Percentiles rank a stretch among this genome's conserved stretches.
Conservation (phyloP, 2,888 invertebrate genomes). For the Dynastes grantii region DNA sequence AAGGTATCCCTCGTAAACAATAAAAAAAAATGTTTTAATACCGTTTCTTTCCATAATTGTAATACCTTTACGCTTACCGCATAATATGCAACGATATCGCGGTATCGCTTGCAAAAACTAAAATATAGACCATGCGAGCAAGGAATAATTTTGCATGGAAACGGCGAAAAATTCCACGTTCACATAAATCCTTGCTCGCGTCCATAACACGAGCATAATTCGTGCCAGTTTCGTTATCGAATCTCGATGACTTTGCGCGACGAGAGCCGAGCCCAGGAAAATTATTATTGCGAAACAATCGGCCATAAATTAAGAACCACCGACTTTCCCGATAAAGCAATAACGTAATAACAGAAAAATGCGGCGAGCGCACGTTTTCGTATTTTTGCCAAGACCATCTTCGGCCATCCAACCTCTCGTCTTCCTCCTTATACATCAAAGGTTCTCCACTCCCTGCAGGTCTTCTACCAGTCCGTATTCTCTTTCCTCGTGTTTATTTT, state of each 20-base stretch:
- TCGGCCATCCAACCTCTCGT: constrained; percentile 36
- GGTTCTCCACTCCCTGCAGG: neutral
- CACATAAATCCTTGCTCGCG: constrained; percentile 31
- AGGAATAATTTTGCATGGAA: constrained; percentile 15
- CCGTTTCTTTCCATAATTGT: no score
- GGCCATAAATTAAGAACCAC: constrained; percentile 43
- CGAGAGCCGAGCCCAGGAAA: constrained; percentile 23
- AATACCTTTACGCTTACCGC: no score
- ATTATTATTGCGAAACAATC: constrained; percentile 46
- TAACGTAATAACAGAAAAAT: constrained; percentile 49
- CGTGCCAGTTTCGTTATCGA: constrained; percentile 44
- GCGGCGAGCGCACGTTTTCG: constrained; percentile 47
- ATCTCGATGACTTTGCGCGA: constrained; percentile 31
- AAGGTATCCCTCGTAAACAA: no score
- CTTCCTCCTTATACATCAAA: constrained; percentile 29
- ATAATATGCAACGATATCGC: no score
- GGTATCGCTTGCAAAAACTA: no score
- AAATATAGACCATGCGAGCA: no score
- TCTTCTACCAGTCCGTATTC: constrained; percentile 1
- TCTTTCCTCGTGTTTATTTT: constrained; percentile 34
- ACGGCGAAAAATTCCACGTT: constrained; percentile 25
- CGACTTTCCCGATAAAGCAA: constrained; percentile 48
- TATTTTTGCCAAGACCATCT: constrained; percentile 29
- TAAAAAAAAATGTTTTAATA: no score
- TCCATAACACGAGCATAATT: constrained; percentile 32